Evolutionary conservation across 2,797 vertebrate genomes (phyloP), one percentile per base, ranked within the genome.

Genomic region (Lacerta agilis): DNA sequence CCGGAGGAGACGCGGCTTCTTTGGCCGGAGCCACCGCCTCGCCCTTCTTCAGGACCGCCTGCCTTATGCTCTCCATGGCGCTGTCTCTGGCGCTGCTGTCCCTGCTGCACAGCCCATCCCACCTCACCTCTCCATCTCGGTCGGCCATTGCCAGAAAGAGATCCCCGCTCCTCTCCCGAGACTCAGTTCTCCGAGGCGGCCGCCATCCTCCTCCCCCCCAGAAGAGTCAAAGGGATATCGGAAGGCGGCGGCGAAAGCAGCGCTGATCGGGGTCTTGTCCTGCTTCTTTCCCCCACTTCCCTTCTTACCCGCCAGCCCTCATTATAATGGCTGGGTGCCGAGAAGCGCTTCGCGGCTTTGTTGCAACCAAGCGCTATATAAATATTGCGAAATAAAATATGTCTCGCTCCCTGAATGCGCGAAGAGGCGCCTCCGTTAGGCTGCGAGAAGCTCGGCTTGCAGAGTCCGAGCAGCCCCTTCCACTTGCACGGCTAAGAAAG

Each of bases 41-140:
- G 61, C 97, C 96, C 90, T 95, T 97, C 88, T 95, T 97, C 93
- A 98, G 96, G 92, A 99, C 95, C 33, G 97, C 96, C 90, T 98
- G 98, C 83, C 95, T 94, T 88, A 99, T 97, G 95, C 93, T 96
- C 87, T 99, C 98, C 97, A 99, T 97, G 1, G 98, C 97, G 45
- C 97, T 95, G 1, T 94, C 95, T 91, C 99, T 97, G 88, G 97
- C 94, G 79, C 92, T 90, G 38, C 95, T 91, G 90, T 99, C 98
- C 77, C 97, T 96, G 94, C 97, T 99, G 92, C 97, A 97, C 90
- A 99, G 94, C 82, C 97, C 97, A 41, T 98, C 98, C 98, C 98
- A 99, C 77, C 98, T 97, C 92, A 95, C 90, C 83, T 97, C 94
- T 91, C 96, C 96, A 78, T 98, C 98, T 87, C 96, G 96, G 87